Base-by-base conservation (phyloP, 2,113 vertebrate species). In the Haliaeetus leucogaster region DNA sequence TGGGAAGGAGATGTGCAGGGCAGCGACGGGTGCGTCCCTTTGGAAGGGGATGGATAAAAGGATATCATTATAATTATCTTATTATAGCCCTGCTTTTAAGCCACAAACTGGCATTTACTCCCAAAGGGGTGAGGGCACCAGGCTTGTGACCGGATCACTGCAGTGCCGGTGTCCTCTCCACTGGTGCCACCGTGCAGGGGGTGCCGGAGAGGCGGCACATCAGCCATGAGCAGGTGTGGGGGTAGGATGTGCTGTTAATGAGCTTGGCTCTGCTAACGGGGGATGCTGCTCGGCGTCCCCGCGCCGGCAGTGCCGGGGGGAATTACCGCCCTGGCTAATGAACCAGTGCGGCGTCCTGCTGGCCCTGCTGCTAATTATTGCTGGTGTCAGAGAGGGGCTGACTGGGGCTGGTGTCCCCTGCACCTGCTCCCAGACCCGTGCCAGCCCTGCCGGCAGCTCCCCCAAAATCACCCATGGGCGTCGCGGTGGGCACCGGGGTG, bases 71-170 rank as follows among this genome's bases (percentile, higher is more conserved):
- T 4, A 8, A 50, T 66, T 5, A 27, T 30, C 21, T 58, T 10
- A 3, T 34, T 16, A 9, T 2, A 32, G 16, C 15, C 12, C 4
- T 6, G 47, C 5, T 30, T 82, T 71, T 13, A n/a, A 40, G 45
- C 3, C 62, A 3, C n/a, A 18, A 63, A 9, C 1, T 0, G 10
- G 21, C 1, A 1, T 50, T 79, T 5, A 5, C n/a, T 9, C 14
- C 23, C 19, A 2, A 10, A 27, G n/a, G 7, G 27, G 2, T 6
- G 80, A 71, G 42, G 32, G 8, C 63, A 3, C 4, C 0, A 3
- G 19, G 42, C 26, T 67, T 2, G 1, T 8, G 10, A 36, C n/a
- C 1, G 8, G 19, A 21, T 13, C 1, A 10, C 11, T 1, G 45
- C 2, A 1, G 63, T 78, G 82, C n/a, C 6, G 1, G 50, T 23